Base-by-base conservation (phyloP, 2,113 vertebrate genomes). In the Anguilla japonica region DNA sequence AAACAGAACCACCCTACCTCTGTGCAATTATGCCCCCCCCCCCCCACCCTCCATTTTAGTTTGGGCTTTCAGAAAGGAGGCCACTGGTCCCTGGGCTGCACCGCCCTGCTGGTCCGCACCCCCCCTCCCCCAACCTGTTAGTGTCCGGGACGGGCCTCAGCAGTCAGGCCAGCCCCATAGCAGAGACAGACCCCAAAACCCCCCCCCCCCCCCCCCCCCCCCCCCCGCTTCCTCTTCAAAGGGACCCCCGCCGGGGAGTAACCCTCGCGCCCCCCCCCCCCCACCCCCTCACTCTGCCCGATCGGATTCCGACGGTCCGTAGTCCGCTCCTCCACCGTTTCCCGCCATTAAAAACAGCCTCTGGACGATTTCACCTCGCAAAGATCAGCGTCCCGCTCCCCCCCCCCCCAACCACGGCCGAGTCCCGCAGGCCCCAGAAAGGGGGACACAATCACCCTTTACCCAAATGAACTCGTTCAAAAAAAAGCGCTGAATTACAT, bases 1-100 rank as follows among this genome's bases (percentile, higher is more conserved):
- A 71, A 26, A 13, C 80, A 75, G 60, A 46, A 34, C 18, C 22
- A n/a, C 34, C 84, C 60, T 85, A 80, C 84, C 84, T 85, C 78
- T 53, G 41, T 11, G n/a, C 67, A 34, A n/a, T 75, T 26, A 75
- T 60, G 26, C 18, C 8, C 5, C 18, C 3, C 79, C 78, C 26
- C 2, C 5, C 18, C 34, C 5, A 43, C 20, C 50, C 29, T 6
- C 11, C n/a, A n/a, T n/a, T 5, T 20, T 22, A 43, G 43, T 75
- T 8, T 1, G 8, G 18, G 46, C 71, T 85, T n/a, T 39, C 2
- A 15, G 11, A 26, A 14, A 80, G 3, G 29, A 57, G 80, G 43
- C 20, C 84, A n/a, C 1, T 50, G 13, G 83, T 67, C 57, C 67
- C 57, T 40, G 22, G 9, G 46, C 29, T 9, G 78, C 75, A 60